Evolutionary conservation across 1,140 invertebrate species (phyloP).

Genomic region (Drosophila albomicans): DNA sequence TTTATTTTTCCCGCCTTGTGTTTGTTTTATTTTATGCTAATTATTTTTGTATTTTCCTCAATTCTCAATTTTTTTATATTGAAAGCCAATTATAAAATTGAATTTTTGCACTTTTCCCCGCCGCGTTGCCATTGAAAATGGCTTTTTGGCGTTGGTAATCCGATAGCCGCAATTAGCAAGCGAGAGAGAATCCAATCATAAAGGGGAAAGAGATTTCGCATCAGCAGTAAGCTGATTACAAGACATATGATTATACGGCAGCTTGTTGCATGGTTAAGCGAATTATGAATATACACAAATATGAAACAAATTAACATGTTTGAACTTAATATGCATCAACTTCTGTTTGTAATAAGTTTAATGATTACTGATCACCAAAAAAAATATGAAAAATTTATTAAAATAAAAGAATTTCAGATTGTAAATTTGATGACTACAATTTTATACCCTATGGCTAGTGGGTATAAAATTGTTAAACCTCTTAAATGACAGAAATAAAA

Average conservation of each 20-base stretch:
- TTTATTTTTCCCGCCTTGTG: conserved; percentile 54
- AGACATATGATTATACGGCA: conserved; percentile 22
- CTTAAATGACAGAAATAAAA: no score
- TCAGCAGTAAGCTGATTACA: conserved; percentile 64
- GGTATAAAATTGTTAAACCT: no score
- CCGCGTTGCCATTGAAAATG: conserved; percentile 61
- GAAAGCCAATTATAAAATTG: conserved; percentile 81
- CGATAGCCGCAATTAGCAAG: conserved; percentile 68
- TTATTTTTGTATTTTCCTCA: conserved; percentile 62
- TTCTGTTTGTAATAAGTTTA: no score
- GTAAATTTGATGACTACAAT: no score
- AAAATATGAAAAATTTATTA: no score
- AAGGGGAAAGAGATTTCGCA: conserved; percentile 47
- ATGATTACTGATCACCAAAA: no score
- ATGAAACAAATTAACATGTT: background rate
- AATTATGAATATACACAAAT: background rate
- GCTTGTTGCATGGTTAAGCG: conserved; percentile 5
- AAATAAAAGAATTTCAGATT: no score
- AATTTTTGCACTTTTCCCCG: conserved; percentile 67
- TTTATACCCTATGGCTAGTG: no score
- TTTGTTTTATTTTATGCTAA: conserved; percentile 74
- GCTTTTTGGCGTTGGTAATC: conserved; percentile 70
- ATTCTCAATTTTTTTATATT: conserved; percentile 40
- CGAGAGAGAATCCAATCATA: conserved; percentile 10
- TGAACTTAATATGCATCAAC: no score